Base-by-base conservation (phyloP, 2,888 invertebrate genomes). In the Yponomeuta malinellus region DNA sequence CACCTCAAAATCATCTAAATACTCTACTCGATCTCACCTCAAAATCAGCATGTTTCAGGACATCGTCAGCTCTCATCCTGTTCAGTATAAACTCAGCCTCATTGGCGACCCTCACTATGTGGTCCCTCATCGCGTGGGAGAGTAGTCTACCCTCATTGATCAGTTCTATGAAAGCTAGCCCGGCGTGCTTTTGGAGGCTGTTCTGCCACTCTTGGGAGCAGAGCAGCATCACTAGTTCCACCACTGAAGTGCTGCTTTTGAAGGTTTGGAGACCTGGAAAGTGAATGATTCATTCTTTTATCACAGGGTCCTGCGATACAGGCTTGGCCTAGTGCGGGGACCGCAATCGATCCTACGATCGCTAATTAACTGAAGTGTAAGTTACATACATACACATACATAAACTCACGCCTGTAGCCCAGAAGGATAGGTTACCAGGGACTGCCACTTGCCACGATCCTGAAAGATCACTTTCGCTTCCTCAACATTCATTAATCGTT, bases 151-250 rank as follows among this genome's bases (percentile, higher is more conserved):
- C 99, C 92, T 99, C 99, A 83, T 99, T 99, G 80, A 99, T 99
- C 68, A 99, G 94, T 88, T 99, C 99, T 77, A 99, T 99, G 90
- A 99, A 99, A 4, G 99, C 99, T 43, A 99, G 94, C 0, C 99
- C 99, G 0, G 99, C 99, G 88, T 99, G 99, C 91, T 99, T 99
- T 90, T 99, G 99, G 70, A 99, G 92, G 0, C 99, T 99, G 92
- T 99, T 99, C 92, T 99, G 99, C 99, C 99, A 99, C 90, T 99
- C 99, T 91, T 99, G 99, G 0, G 99, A 99, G 89, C 99, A 99
- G 71, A 99, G 93, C 81, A 99, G 89, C 99, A 99, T 99, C 73
- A 99, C 99, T 74, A 99, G 93, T 83, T 99, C 99, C 63, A 99
- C 99, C 0, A 99, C 99, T 0, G 98, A 99, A 69, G 97, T 98